Conservation (phyloP, 2,113 vertebrate genomes). For the Semnornis frantzii region DNA sequence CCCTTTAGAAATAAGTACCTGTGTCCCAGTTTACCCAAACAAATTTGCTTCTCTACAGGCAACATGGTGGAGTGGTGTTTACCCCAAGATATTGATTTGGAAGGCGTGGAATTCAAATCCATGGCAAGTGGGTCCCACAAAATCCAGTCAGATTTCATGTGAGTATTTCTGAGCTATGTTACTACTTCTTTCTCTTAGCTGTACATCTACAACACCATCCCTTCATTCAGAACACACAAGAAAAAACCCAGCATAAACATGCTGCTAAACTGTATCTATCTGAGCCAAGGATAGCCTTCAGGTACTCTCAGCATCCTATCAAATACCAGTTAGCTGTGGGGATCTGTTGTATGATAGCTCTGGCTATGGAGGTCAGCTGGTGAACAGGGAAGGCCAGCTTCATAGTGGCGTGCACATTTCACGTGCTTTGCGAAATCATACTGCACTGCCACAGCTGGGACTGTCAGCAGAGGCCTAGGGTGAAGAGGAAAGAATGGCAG, state of each 20-base stretch:
- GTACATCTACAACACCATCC: not conserved
- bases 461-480: not conserved
- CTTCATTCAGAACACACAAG: not conserved
- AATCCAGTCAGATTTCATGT: constrained; percentile 97
- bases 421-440: not conserved
- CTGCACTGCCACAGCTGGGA: not conserved
- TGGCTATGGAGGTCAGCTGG: not conserved
- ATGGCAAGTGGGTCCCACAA: constrained; percentile 98
- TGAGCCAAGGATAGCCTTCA: not conserved
- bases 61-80: constrained; percentile 98
- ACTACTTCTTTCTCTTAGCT: not conserved
- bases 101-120: constrained; percentile 98
- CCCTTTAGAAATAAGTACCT: not conserved
- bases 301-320: not conserved
- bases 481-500: not conserved
- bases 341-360: not conserved
- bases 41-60: constrained; percentile 75
- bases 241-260: not conserved
- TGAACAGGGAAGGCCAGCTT: not conserved
- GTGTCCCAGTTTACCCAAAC: not conserved
- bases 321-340: not conserved
- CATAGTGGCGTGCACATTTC: not conserved
- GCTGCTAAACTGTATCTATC: not conserved
- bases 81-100: constrained; percentile 93
- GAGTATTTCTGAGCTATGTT: constrained; percentile 51